Evolutionary conservation across 2,797 vertebrate genomes (phyloP).

Genomic region (Acomys russatus): DNA sequence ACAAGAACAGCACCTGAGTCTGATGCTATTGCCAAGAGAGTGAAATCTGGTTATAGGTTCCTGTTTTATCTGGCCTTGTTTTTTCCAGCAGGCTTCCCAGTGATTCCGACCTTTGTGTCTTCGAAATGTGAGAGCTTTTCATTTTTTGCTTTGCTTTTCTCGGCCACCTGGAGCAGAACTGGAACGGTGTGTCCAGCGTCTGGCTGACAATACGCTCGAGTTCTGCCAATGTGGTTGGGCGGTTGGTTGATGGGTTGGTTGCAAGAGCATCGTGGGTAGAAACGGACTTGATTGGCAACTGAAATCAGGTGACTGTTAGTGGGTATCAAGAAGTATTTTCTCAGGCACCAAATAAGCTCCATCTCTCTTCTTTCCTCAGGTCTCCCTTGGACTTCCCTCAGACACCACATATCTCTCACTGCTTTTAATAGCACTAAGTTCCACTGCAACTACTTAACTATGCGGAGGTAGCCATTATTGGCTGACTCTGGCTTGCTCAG

Average conservation of each 20-base stretch:
- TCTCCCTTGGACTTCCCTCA: constrained; percentile 12
- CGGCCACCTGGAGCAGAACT: neutral
- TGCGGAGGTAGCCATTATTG: neutral
- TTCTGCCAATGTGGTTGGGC: neutral
- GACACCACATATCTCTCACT: neutral
- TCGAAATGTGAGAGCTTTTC: neutral
- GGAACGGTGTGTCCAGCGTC: neutral
- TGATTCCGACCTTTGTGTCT: neutral
- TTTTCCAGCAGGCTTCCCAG: neutral
- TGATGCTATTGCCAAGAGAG: too few relatives aligned
- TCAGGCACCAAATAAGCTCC: neutral
- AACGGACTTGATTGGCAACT: neutral
- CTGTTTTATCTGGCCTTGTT: neutral
- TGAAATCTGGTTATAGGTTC: neutral
- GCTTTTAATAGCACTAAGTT: constrained; percentile 61
- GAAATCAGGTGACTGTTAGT: constrained; percentile 8
- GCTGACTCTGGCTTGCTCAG: neutral
- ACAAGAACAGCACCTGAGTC: neutral
- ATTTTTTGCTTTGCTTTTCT: constrained; percentile 52
- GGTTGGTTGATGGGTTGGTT: neutral
- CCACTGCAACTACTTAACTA: constrained; percentile 21
- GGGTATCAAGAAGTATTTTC: constrained; percentile 28
- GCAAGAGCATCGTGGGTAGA: constrained; percentile 44
- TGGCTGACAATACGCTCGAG: neutral
- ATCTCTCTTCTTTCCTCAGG: neutral